Conservation (phyloP, 2,797 vertebrate species). For the Mustela erminea region DNA sequence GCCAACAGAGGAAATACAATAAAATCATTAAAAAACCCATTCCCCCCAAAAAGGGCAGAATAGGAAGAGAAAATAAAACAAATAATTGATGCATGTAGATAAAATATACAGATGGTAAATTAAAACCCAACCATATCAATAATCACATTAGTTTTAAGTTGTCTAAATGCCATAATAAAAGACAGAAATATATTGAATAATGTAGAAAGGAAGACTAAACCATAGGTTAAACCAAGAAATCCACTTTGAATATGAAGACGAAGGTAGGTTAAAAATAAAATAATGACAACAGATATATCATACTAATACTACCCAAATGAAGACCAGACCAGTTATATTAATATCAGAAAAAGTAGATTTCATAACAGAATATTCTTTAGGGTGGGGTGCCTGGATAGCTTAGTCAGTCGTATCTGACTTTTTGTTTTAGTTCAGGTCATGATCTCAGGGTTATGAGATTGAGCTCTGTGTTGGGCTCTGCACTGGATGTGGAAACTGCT, state of each 20-base stretch:
- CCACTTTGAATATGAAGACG: neutral
- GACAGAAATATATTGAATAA: neutral
- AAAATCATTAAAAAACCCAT: neutral
- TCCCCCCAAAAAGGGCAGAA: neutral
- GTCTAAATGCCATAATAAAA: constrained; percentile 3
- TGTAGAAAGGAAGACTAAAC: neutral
- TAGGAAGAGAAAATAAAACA: neutral
- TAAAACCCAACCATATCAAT: neutral
- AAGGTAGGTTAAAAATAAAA: constrained; percentile 29
- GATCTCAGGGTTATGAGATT: neutral
- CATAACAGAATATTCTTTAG: neutral
- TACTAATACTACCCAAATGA: neutral
- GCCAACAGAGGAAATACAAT: constrained; percentile 20
- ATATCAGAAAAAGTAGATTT: constrained; percentile 24
- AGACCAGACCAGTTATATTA: neutral
- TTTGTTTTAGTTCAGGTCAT: neutral
- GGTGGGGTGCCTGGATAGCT: neutral
- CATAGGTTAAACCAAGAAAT: neutral
- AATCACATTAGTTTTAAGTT: neutral
- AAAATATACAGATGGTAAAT: neutral
- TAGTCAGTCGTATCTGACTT: neutral
- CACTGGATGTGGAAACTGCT: neutral
- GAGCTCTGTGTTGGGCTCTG: neutral
- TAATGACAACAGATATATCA: neutral
- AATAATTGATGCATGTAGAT: neutral